Evolutionary conservation across 2,113 vertebrate species (phyloP).

Genomic region (Cochlearius cochlearius): DNA sequence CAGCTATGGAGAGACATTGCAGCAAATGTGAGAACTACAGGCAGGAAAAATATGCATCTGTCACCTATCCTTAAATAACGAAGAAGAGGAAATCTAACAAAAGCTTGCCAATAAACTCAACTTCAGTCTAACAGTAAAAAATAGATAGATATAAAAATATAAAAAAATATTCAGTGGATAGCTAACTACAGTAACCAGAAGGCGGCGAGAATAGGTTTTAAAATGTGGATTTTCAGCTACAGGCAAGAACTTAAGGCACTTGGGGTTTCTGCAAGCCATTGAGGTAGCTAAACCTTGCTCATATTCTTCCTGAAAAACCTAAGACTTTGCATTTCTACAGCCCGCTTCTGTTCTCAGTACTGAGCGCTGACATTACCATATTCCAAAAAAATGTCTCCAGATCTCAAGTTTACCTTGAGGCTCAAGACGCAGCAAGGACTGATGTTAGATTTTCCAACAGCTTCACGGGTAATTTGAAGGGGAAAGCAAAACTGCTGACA

Average conservation of each 20-base stretch:
- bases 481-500: background rate
- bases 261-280: background rate
- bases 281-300: background rate
- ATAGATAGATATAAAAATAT: background rate
- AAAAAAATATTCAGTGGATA: background rate
- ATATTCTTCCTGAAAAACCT: background rate
- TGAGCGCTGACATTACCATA: background rate
- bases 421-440: background rate
- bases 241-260: background rate
- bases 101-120: background rate
- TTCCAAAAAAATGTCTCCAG: background rate
- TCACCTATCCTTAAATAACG: background rate
- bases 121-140: background rate
- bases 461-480: background rate
- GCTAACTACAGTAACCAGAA: background rate
- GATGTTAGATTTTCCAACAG: background rate
- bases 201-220: accelerated
- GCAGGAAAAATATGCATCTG: background rate
- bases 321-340: background rate
- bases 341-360: background rate
- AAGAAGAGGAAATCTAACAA: background rate
- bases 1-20: background rate
- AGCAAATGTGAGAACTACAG: background rate
- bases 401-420: background rate
- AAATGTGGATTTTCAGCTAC: background rate